phyloP scores from a whole-genome alignment of 2,113 vertebrate species.

The Merops nubicus region DNA sequence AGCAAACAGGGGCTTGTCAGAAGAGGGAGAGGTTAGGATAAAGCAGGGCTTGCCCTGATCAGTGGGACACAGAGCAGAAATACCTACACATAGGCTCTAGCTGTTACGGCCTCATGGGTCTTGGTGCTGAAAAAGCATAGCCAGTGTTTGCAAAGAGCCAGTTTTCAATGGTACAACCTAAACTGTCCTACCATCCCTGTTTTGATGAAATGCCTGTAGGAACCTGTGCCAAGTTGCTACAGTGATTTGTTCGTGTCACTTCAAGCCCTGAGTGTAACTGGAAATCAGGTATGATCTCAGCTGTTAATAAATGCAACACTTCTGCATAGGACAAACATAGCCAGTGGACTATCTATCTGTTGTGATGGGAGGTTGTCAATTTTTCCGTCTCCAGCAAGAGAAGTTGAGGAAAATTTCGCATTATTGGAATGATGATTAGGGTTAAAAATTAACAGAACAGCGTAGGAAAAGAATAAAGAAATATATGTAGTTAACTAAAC shows the following conservation, averaged over 20 bases:
- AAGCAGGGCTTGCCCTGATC: not conserved
- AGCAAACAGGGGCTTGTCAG: not conserved
- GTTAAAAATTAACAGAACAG: not conserved
- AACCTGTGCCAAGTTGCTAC: not conserved
- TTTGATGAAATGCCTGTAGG: not conserved
- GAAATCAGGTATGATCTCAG: not conserved
- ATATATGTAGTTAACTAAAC: not conserved
- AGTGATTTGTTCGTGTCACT: not conserved
- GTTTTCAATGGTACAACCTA: not conserved
- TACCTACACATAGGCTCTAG: not conserved
- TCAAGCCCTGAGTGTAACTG: not conserved
- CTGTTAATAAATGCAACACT: not conserved
- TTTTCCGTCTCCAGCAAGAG: not conserved
- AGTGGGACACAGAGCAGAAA: not conserved
- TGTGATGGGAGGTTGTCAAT: not conserved
- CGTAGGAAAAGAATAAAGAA: not conserved
- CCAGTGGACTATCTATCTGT: not conserved
- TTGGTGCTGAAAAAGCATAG: not conserved
- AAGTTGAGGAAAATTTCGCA: not conserved
- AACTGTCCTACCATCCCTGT: not conserved
- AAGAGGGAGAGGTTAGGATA: not conserved
- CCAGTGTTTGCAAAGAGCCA: not conserved
- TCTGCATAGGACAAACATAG: not conserved
- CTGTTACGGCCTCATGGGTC: not conserved
- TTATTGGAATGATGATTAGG: not conserved